Evolutionary conservation across 2,113 vertebrate genomes (phyloP).

Genomic region (Chaetodon auriga): DNA sequence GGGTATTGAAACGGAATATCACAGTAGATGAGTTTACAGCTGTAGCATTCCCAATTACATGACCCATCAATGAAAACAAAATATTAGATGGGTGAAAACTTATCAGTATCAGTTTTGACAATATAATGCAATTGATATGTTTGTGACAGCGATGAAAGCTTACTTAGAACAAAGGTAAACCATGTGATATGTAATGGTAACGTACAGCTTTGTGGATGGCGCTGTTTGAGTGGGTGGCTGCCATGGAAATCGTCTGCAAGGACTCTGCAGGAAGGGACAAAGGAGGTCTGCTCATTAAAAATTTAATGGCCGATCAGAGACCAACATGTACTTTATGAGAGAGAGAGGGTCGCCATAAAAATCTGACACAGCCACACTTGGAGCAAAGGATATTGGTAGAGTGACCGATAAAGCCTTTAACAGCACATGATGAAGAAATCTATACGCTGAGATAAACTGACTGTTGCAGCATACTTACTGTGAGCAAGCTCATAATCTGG

Average conservation of each 20-base stretch:
- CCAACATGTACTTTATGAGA: background rate
- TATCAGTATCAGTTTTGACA: background rate
- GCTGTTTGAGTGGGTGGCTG: slow-evolving; percentile 94
- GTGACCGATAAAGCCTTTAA: background rate
- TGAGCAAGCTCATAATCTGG: slow-evolving; percentile 83
- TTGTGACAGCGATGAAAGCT: background rate
- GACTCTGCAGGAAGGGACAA: slow-evolving; percentile 84
- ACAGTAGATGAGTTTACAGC: background rate
- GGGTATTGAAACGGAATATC: too few species aligned
- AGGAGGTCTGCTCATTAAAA: background rate
- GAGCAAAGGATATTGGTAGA: background rate
- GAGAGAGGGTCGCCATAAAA: background rate
- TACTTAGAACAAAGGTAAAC: background rate
- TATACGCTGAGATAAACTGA: background rate
- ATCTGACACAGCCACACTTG: background rate
- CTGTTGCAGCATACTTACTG: slow-evolving; percentile 80
- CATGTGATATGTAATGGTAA: background rate
- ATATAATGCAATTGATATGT: background rate
- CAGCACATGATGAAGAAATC: background rate
- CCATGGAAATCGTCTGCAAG: slow-evolving; percentile 93
- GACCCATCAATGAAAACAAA: background rate
- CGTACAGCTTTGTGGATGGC: slow-evolving; percentile 94
- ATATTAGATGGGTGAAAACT: background rate
- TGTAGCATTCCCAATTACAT: background rate
- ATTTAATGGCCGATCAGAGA: background rate